phyloP scores from a whole-genome alignment of 2,113 vertebrate species.

The Synchiropus splendidus region DNA sequence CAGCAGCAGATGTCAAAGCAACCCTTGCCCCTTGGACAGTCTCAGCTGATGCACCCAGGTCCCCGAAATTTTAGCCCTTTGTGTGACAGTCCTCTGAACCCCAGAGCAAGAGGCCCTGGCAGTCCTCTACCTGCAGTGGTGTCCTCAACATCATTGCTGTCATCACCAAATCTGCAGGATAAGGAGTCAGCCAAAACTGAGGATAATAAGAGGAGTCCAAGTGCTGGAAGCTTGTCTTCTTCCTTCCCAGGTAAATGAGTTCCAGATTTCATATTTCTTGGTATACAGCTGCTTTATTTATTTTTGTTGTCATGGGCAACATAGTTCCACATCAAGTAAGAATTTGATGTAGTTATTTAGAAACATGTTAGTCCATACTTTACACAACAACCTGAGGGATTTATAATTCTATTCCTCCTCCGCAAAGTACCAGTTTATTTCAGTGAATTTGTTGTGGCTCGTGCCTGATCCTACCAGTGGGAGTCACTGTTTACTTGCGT shows the following conservation, averaged over 20 bases:
- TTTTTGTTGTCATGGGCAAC: no score
- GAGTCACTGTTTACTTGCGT: slow-evolving; percentile 22
- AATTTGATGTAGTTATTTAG: no score
- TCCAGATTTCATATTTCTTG: background rate
- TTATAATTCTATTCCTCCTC: no score
- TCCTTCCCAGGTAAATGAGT: slow-evolving; percentile 52
- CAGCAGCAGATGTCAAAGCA: slow-evolving; percentile 38
- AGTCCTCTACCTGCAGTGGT: slow-evolving; percentile 54
- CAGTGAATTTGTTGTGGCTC: no score
- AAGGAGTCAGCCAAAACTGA: slow-evolving; percentile 53
- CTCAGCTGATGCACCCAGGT: slow-evolving; percentile 46
- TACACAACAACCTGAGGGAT: no score
- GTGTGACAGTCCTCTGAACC: slow-evolving; percentile 59
- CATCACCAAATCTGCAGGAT: slow-evolving; percentile 46
- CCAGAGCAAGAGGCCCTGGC: slow-evolving; percentile 40
- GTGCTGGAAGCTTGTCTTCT: slow-evolving; percentile 31
- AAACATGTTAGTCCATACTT: no score
- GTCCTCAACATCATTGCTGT: slow-evolving; percentile 39
- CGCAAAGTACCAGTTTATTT: no score
- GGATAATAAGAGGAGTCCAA: slow-evolving; percentile 36
- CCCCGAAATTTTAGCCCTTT: slow-evolving; percentile 62
- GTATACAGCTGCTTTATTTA: no score
- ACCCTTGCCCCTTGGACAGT: slow-evolving; percentile 43
- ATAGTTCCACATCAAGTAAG: no score
- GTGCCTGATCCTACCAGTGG: slow-evolving; percentile 20